Conservation (phyloP, 2,113 vertebrate species). For the Ceyx cyanopectus region DNA sequence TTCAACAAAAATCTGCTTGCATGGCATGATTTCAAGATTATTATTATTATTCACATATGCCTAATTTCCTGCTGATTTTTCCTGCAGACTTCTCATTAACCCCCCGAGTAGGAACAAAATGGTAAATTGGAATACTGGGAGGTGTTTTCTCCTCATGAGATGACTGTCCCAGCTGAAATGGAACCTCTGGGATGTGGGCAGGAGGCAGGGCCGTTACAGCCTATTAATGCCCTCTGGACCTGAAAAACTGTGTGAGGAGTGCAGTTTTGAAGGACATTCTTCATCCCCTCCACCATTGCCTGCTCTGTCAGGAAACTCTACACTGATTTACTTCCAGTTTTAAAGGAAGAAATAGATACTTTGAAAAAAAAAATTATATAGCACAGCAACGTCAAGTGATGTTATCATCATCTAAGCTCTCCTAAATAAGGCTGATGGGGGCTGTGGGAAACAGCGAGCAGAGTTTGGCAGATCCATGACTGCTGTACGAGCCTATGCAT, state of each 20-base stretch:
- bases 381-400: not conserved
- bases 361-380: not conserved
- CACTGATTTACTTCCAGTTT: not conserved
- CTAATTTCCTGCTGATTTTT: not conserved
- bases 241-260: not conserved
- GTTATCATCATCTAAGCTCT: not conserved
- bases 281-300: fast-evolving
- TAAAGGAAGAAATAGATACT: not conserved
- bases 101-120: not conserved
- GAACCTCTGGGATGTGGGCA: not conserved
- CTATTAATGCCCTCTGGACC: not conserved
- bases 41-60: not conserved
- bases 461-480: not conserved
- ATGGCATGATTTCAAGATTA: not conserved
- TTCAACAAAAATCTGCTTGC: not conserved
- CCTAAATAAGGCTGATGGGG: not conserved
- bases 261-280: not conserved
- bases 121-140: not conserved
- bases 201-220: not conserved
- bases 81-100: not conserved
- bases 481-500: not conserved
- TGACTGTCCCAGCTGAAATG: not conserved
- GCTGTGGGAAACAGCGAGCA: not conserved
- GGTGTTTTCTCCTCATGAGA: fast-evolving
- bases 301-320: not conserved